phyloP scores from a whole-genome alignment of 2,888 invertebrate species.

The Chymomyza amoena region DNA sequence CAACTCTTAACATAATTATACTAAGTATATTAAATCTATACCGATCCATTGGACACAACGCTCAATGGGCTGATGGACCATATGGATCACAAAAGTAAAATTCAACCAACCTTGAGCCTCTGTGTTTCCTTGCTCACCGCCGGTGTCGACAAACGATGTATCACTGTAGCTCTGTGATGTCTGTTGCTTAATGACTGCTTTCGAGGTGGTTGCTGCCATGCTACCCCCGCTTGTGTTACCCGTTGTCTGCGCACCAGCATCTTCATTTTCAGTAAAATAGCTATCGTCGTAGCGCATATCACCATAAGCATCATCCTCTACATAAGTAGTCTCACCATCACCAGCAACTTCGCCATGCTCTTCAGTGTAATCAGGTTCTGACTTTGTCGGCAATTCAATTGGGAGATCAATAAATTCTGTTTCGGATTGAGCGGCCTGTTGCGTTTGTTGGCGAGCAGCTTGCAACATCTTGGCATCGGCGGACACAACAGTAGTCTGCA shows the following conservation, averaged over 20 bases:
- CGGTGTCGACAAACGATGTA: conserved; percentile 77
- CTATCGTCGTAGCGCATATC: conserved; percentile 81
- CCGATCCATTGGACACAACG: conserved; percentile 25
- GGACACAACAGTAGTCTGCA: conserved; percentile 80
- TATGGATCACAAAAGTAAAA: conserved; percentile 30
- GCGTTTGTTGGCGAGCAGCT: conserved; percentile 52
- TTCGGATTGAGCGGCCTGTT: conserved; percentile 65
- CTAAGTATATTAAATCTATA: not conserved
- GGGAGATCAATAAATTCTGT: conserved; percentile 78
- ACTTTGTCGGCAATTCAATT: conserved; percentile 82
- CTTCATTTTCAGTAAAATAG: conserved; percentile 79
- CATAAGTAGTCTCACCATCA: conserved; percentile 83
- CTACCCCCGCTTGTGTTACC: conserved; percentile 56
- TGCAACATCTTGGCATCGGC: conserved; percentile 38
- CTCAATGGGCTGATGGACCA: not conserved
- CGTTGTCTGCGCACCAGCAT: conserved; percentile 66
- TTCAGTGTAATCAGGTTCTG: conserved; percentile 84
- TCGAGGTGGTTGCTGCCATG: conserved; percentile 75
- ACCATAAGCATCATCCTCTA: conserved; percentile 84
- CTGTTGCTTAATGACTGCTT: conserved; percentile 73
- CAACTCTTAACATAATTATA: conserved; percentile 12
- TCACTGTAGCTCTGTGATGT: conserved; percentile 70
- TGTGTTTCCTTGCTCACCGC: conserved; percentile 77
- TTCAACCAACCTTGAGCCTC: conserved; percentile 79
- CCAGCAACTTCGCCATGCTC: conserved; percentile 83